Conservation (phyloP, 2,888 invertebrate genomes). For the Diloba caeruleocephala region DNA sequence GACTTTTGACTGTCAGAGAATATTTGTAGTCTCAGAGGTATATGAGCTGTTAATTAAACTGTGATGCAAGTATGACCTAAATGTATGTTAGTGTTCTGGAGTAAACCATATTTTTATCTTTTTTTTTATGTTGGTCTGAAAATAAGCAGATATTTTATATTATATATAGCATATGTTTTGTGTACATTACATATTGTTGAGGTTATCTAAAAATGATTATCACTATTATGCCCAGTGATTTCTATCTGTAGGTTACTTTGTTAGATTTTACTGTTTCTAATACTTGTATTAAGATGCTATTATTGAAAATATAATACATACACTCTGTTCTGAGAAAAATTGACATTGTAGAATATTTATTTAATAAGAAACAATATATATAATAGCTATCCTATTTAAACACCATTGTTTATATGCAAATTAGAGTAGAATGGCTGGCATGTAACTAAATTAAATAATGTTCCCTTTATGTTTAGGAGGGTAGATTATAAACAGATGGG, state of each 20-base stretch:
- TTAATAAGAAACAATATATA: conserved; percentile 16
- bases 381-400: conserved; percentile 29
- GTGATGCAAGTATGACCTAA: conserved; percentile 27
- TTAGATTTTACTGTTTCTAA: conserved; percentile 6
- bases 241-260: conserved; percentile 34
- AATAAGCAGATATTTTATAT: background rate
- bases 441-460: conserved; percentile 15
- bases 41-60: conserved; percentile 37
- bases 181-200: background rate
- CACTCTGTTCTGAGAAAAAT: background rate
- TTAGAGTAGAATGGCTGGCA: conserved; percentile 14
- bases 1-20: conserved; percentile 16
- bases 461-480: conserved; percentile 13
- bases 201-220: conserved; percentile 15
- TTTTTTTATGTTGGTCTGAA: background rate
- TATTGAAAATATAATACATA: conserved; percentile 9
- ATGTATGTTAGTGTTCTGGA: conserved; percentile 7
- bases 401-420: conserved; percentile 26
- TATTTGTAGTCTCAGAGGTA: conserved; percentile 28
- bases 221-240: conserved; percentile 8
- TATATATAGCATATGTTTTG: conserved; percentile 1
- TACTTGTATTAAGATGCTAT: conserved; percentile 3
- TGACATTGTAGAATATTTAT: conserved; percentile 30
- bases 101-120: conserved; percentile 12
- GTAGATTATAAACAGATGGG: conserved; percentile 7